Evolutionary conservation across 2,888 invertebrate species (phyloP).

Genomic region (Molanna angustata): DNA sequence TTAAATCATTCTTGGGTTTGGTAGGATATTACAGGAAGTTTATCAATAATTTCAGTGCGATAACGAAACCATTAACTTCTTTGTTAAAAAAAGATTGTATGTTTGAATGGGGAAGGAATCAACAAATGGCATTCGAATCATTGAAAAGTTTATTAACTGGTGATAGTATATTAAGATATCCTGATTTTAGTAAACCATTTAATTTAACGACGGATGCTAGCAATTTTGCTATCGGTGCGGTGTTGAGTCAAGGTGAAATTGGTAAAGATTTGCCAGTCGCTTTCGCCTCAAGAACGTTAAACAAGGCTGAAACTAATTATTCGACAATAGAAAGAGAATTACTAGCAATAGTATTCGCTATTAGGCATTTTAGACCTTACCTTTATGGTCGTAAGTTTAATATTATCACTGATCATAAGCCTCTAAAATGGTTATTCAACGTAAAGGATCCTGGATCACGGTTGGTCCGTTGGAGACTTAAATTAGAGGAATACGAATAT

Average conservation of each 20-base stretch:
- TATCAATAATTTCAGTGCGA: constrained; percentile 32
- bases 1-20: constrained; percentile 36
- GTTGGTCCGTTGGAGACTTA: constrained; percentile 37
- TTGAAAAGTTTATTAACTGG: constrained; percentile 3
- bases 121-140: constrained; percentile 9
- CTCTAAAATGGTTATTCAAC: constrained; percentile 34
- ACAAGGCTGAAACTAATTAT: constrained; percentile 14
- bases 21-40: constrained; percentile 36
- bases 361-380: constrained; percentile 37
- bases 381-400: constrained; percentile 37
- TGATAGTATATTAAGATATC: constrained; percentile 12
- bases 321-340: constrained; percentile 13
- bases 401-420: constrained; percentile 36
- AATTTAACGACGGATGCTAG: constrained; percentile 10
- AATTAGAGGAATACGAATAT: constrained; percentile 37
- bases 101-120: constrained; percentile 19
- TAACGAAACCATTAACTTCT: constrained; percentile 30
- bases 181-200: constrained; percentile 9
- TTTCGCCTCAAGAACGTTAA: constrained; percentile 10
- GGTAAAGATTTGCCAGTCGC: constrained; percentile 12
- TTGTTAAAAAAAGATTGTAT: constrained; percentile 30
- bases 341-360: constrained; percentile 31
- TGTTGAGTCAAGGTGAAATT: constrained; percentile 8
- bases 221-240: constrained; percentile 12
- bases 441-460: constrained; percentile 36